phyloP scores from a whole-genome alignment of 2,113 vertebrate genomes.

The Rhinoderma darwinii region DNA sequence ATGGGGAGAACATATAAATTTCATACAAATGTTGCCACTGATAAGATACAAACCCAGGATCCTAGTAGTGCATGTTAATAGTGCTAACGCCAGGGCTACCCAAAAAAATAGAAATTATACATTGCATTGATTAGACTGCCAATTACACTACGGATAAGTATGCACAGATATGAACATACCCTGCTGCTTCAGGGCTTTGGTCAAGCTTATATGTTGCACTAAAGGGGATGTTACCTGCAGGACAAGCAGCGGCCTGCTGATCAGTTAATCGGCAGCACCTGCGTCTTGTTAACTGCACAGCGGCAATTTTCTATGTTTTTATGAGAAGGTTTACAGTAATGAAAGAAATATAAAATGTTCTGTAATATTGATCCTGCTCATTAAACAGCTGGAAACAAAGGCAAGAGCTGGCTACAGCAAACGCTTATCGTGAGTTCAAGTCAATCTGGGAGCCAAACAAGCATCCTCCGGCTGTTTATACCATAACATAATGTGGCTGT shows the following conservation, averaged over 20 bases:
- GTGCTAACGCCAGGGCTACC: too few relatives aligned
- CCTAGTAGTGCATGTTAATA: too few relatives aligned
- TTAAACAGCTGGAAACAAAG: constrained; percentile 54
- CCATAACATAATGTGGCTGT: neutral
- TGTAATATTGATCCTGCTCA: constrained; percentile 52
- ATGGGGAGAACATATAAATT: too few relatives aligned
- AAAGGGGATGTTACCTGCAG: constrained; percentile 40
- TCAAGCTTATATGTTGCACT: neutral
- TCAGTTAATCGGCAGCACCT: constrained; percentile 58
- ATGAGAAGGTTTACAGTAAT: constrained; percentile 55
- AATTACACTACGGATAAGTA: neutral
- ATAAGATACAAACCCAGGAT: neutral
- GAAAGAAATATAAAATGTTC: constrained; percentile 58
- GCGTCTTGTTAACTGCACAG: constrained; percentile 61
- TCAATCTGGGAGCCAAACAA: constrained; percentile 35
- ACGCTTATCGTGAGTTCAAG: constrained; percentile 23
- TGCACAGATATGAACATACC: neutral
- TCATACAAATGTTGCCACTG: too few relatives aligned
- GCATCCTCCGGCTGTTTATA: neutral
- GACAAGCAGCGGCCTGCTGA: constrained; percentile 38
- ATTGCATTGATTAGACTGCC: neutral
- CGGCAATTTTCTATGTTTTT: constrained; percentile 37
- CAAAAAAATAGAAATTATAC: neutral
- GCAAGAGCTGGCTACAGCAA: constrained; percentile 24
- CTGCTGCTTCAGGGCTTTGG: neutral